A percentile compares a stretch with the other conserved stretches of the same genome.
Evolutionary conservation across 35 echinoderm and acorn worm genomes (phyloP).

Genomic region (Anneissia japonica): DNA sequence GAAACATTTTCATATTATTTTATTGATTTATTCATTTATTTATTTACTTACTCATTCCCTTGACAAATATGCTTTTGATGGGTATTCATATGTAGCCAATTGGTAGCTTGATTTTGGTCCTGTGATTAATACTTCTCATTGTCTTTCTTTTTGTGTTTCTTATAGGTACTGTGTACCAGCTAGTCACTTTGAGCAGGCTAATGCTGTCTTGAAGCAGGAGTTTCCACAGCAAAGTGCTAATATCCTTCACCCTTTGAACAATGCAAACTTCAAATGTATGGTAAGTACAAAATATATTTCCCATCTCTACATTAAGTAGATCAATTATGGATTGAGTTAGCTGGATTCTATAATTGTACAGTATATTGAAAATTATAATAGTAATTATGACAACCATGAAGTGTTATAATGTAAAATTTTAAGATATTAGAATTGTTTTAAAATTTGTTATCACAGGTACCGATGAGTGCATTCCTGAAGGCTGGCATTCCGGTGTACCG

Average conservation of each 20-base stretch:
- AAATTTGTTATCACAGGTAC: conserved; percentile 32
- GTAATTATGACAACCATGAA: not conserved
- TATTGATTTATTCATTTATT: no score
- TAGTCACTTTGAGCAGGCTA: conserved; percentile 39
- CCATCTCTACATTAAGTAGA: not conserved
- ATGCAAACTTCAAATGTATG: conserved; percentile 63
- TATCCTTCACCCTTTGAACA: conserved; percentile 38
- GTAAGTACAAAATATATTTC: no score
- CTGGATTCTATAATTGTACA: no score
- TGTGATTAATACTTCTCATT: no score
- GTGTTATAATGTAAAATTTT: not conserved
- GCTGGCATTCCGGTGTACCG: conserved; percentile 51
- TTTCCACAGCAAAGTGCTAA: conserved; percentile 45
- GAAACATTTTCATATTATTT: no score
- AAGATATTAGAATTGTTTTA: not conserved
- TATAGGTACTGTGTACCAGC: conserved; percentile 59
- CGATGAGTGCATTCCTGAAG: conserved; percentile 47
- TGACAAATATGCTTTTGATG: no score
- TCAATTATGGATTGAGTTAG: no score
- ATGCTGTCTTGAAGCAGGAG: conserved; percentile 31
- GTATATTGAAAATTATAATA: no score
- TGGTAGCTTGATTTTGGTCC: no score
- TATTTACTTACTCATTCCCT: no score
- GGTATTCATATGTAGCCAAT: no score
- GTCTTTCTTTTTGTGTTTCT: not conserved